These are phyloP conservation scores for Astyanax mexicanus DNA, from an alignment of 2,797 vertebrate species.

Conservation along the genomic window DNA sequence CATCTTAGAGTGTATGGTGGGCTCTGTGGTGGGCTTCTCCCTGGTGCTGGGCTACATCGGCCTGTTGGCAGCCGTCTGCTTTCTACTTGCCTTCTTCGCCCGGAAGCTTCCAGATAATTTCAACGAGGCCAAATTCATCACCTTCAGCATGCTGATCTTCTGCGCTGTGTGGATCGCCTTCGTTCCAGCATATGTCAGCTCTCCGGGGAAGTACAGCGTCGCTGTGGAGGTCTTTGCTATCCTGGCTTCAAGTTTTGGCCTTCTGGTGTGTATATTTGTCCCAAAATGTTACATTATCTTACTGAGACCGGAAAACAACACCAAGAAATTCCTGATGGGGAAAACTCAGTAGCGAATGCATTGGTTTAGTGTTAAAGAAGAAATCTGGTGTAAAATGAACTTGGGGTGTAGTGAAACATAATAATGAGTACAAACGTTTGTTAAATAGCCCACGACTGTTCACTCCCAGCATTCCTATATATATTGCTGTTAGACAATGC, in stretches of 20 bases:
- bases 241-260: conserved; percentile 51
- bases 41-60: conserved; percentile 79
- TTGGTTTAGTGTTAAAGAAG: not conserved
- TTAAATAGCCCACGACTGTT: too few relatives aligned
- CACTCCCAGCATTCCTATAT: too few relatives aligned
- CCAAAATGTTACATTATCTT: conserved; percentile 44
- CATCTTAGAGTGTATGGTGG: conserved; percentile 76
- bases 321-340: conserved; percentile 70
- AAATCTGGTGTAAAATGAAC: too few relatives aligned
- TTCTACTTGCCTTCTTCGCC: not conserved
- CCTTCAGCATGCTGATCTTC: conserved; percentile 8
- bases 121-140: not conserved
- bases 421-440: too few relatives aligned
- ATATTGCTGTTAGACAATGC: too few relatives aligned
- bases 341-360: conserved; percentile 32
- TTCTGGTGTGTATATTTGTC: conserved; percentile 60
- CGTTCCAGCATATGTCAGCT: not conserved
- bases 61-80: conserved; percentile 67
- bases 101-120: conserved; percentile 2
- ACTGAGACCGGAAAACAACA: conserved; percentile 63
- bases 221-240: conserved; percentile 61
- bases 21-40: conserved; percentile 76
- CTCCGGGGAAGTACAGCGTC: conserved; percentile 64
- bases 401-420: too few relatives aligned
- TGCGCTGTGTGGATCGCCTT: not conserved